Conservation (phyloP, 2,888 invertebrate species). For the Gastrophysa polygoni region DNA sequence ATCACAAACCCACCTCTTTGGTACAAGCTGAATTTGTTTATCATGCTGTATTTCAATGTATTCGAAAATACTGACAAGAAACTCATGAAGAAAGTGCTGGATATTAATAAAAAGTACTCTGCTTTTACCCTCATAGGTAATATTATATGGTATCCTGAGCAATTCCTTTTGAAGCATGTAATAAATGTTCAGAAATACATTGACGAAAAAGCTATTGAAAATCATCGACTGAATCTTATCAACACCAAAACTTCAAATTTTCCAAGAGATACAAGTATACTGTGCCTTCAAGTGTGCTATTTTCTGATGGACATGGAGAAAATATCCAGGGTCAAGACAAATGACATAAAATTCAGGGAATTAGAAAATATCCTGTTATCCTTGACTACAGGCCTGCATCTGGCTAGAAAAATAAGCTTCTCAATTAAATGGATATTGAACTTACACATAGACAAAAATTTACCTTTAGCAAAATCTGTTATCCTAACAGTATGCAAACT, state of each 20-base stretch:
- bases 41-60: constrained; percentile 71
- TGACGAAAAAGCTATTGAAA: constrained; percentile 57
- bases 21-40: constrained; percentile 71
- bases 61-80: constrained; percentile 82
- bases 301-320: constrained; percentile 71
- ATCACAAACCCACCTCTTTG: constrained; percentile 64
- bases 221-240: constrained; percentile 63
- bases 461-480: constrained; percentile 78
- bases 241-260: constrained; percentile 65
- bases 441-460: constrained; percentile 71
- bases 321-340: constrained; percentile 57
- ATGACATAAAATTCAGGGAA: constrained; percentile 62
- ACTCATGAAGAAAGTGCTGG: constrained; percentile 72
- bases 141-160: constrained; percentile 83
- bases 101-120: constrained; percentile 77
- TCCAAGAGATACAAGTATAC: constrained; percentile 65
- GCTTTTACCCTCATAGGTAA: constrained; percentile 81
- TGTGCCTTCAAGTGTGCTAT: constrained; percentile 59
- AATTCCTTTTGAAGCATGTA: constrained; percentile 73
- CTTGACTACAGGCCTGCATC: constrained; percentile 61
- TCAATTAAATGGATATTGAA: constrained; percentile 67
- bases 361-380: constrained; percentile 61
- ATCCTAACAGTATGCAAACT: constrained; percentile 79
- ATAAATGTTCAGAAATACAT: constrained; percentile 64
- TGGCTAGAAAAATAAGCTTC: constrained; percentile 60